These are phyloP conservation scores for Xenus cinereus DNA, from an alignment of 2,113 vertebrate species.

Conservation along the genomic window DNA sequence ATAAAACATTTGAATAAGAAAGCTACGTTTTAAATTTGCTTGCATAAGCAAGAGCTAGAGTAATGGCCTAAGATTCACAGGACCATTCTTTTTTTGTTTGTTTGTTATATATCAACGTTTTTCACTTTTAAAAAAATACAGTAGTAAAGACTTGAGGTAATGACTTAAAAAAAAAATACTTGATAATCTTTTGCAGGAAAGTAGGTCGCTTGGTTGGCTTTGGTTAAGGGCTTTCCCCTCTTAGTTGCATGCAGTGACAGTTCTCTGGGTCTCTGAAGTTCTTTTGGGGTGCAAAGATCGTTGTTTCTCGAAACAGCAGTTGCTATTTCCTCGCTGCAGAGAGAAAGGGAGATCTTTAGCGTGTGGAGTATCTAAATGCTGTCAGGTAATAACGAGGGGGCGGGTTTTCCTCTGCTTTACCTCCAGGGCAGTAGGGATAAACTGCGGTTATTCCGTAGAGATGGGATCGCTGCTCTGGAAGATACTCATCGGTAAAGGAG, in stretches of 20 bases:
- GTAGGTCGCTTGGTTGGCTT: conserved; percentile 23
- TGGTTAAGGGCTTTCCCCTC: background rate
- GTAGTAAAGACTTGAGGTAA: conserved; percentile 96
- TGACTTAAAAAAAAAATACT: conserved; percentile 80
- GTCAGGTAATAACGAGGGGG: accelerated
- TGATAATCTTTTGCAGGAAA: conserved; percentile 74
- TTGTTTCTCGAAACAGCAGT: background rate
- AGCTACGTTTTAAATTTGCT: conserved; percentile 24
- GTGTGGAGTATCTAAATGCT: accelerated
- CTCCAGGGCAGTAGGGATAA: conserved; percentile 86
- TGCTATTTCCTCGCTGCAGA: conserved; percentile 70
- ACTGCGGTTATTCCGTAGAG: conserved; percentile 94
- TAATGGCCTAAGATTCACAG: conserved; percentile 11
- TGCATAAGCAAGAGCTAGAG: conserved; percentile 48
- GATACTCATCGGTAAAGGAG: conserved; percentile 86
- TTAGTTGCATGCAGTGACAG: background rate
- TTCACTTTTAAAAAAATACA: conserved; percentile 77
- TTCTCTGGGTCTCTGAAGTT: conserved; percentile 43
- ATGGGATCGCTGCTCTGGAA: conserved; percentile 93
- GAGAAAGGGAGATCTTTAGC: background rate
- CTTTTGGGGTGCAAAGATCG: background rate
- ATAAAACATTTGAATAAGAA: conserved; percentile 16
- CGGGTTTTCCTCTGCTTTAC: conserved; percentile 31
- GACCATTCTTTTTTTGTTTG: background rate
- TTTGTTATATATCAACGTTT: background rate